Evolutionary conservation across 2,797 vertebrate genomes (phyloP), one percentile per base, ranked within the genome.

Genomic region (Eremophila alpestris): DNA sequence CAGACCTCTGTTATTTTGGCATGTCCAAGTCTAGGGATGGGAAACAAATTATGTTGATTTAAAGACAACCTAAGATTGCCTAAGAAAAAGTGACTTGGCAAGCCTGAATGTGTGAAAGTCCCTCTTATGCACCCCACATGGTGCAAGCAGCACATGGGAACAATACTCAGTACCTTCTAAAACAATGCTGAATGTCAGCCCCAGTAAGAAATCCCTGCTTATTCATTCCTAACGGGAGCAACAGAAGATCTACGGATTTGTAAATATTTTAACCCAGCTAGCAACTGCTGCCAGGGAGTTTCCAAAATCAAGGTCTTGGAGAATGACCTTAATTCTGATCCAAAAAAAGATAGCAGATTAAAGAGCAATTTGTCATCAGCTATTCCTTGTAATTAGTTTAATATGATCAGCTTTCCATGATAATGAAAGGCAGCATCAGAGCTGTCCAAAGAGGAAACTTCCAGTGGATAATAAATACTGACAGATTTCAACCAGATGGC

Each of bases 221-320:
- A 85, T 84, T 96, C 40, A 41, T 91, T 90, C 93, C 68, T 89
- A 96, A 90, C 5, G 9, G 86, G 82, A 97, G 86, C 96, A 82
- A 54, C 52, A 91, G 75, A 90, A 73, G 92, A 96, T 94, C 95
- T 20, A 93, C 5, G 20, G 94, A 96, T 97, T 97, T 94, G 97
- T 97, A 98, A 97, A 97, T 97, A 97, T 97, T 91, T 84, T 96
- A 98, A 97, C 97, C 92, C 94, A 96, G 95, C 97, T 97, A 97
- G 92, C 67, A 88, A 92, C 90, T 76, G 78, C 95, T 88, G 88
- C 87, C 88, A 93, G 93, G 94, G 92, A 82, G 69, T 95, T 97
- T 96, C 89, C 92, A 92, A 93, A 96, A 82, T 80, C 82, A 85
- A 82, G 58, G 46, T 63, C 71, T 86, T 75, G 67, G 46, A 89